Evolutionary conservation across 2,797 vertebrate species (phyloP).

Genomic region (Myripristis jacobus): DNA sequence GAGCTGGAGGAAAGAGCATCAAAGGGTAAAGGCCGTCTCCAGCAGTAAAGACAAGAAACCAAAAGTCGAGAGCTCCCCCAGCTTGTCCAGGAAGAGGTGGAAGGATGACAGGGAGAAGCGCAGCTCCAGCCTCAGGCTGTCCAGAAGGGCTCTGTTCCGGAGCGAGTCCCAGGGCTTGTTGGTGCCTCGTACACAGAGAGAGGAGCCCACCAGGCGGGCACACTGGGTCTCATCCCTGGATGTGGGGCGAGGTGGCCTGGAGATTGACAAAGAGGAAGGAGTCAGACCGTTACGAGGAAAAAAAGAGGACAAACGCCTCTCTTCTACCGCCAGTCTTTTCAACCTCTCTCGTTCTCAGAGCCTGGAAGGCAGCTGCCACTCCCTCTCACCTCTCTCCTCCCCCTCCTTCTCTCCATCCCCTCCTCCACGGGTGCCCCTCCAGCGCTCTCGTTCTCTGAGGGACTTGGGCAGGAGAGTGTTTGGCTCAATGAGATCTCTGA

Average conservation of each 20-base stretch:
- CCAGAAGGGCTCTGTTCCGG: slow-evolving; percentile 82
- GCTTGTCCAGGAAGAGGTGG: slow-evolving; percentile 72
- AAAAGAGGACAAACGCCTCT: slow-evolving; percentile 79
- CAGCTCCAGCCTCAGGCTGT: slow-evolving; percentile 81
- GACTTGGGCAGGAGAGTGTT: slow-evolving; percentile 87
- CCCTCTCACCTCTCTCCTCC: slow-evolving; percentile 83
- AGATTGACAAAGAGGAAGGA: slow-evolving; percentile 63
- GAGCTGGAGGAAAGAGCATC: slow-evolving; percentile 77
- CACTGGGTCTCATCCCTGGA: slow-evolving; percentile 88
- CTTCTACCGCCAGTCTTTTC: slow-evolving; percentile 84
- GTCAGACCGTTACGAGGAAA: slow-evolving; percentile 64
- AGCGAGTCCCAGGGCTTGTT: slow-evolving; percentile 86
- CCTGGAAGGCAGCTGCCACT: slow-evolving; percentile 82
- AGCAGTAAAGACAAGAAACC: slow-evolving; percentile 66
- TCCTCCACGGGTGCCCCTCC: slow-evolving; percentile 74
- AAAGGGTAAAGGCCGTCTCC: slow-evolving; percentile 66
- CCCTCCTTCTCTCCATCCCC: slow-evolving; percentile 84
- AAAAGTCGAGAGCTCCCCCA: slow-evolving; percentile 75
- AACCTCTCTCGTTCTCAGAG: slow-evolving; percentile 85
- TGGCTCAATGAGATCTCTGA: slow-evolving; percentile 86
- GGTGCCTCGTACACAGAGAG: slow-evolving; percentile 70
- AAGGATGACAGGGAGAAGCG: slow-evolving; percentile 79
- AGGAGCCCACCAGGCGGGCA: slow-evolving; percentile 67
- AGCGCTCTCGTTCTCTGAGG: slow-evolving; percentile 85
- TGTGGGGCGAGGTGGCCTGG: slow-evolving; percentile 74